phyloP scores from a whole-genome alignment of 2,797 vertebrate species.

The Halcyon badia region DNA sequence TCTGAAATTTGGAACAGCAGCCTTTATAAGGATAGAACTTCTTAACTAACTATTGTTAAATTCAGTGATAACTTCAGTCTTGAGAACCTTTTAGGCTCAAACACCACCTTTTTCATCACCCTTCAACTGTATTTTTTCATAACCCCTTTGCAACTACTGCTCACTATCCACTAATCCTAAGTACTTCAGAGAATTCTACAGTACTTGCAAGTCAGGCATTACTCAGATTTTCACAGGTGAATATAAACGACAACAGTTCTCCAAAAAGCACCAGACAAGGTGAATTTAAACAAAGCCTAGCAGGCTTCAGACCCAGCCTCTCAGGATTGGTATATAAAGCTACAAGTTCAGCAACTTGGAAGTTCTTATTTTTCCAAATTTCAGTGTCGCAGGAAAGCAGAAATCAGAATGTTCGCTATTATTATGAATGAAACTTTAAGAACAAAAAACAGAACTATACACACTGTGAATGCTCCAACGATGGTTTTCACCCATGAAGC shows the following conservation, averaged over 20 bases:
- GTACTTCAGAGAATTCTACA: neutral
- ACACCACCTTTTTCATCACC: neutral
- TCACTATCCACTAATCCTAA: neutral
- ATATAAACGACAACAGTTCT: neutral
- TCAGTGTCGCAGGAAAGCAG: neutral
- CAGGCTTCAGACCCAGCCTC: neutral
- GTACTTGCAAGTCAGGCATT: neutral
- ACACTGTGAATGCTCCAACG: neutral
- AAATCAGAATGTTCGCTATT: neutral
- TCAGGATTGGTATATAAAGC: neutral
- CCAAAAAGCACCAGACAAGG: neutral
- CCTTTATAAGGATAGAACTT: neutral
- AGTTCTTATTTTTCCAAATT: neutral
- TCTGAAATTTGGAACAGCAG: neutral
- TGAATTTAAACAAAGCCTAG: neutral
- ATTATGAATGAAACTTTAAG: neutral
- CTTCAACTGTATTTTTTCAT: neutral
- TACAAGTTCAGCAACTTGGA: neutral
- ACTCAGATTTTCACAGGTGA: neutral
- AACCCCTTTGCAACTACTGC: neutral
- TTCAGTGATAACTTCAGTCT: neutral
- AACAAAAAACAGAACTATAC: neutral
- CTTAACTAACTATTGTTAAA: neutral
- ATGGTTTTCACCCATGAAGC: neutral
- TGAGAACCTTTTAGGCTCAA: neutral